Evolutionary conservation across 2,797 vertebrate genomes (phyloP).

Genomic region (Gouania willdenowi): DNA sequence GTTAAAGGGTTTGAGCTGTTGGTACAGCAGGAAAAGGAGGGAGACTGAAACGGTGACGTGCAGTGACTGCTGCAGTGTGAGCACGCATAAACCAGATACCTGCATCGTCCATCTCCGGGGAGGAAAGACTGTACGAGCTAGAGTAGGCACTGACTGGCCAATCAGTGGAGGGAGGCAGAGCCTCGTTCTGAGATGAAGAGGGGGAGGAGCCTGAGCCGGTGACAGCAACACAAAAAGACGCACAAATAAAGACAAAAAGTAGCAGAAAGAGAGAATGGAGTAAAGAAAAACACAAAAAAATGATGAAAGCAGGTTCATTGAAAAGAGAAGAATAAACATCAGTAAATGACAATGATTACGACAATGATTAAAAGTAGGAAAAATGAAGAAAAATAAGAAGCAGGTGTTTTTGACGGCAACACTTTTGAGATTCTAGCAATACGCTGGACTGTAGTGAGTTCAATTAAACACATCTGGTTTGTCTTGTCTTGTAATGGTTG

Average conservation of each 20-base stretch:
- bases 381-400: slow-evolving; percentile 44
- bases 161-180: slow-evolving; percentile 87
- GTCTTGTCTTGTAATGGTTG: not conserved
- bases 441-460: not conserved
- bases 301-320: slow-evolving; percentile 37
- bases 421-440: no score
- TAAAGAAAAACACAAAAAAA: slow-evolving; percentile 45
- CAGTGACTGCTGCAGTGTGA: slow-evolving; percentile 27
- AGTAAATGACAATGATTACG: slow-evolving; percentile 31
- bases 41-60: slow-evolving; percentile 21
- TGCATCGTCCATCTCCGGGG: slow-evolving; percentile 81
- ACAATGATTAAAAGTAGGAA: slow-evolving; percentile 42
- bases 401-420: slow-evolving; percentile 16
- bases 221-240: slow-evolving; percentile 54
- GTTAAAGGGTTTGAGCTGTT: slow-evolving; percentile 13
- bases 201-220: slow-evolving; percentile 76
- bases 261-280: slow-evolving; percentile 60
- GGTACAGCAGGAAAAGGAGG: slow-evolving; percentile 16
- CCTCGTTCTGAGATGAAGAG: slow-evolving; percentile 86
- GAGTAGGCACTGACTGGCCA: slow-evolving; percentile 88
- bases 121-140: slow-evolving; percentile 86
- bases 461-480: not conserved
- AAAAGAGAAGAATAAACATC: slow-evolving; percentile 31
- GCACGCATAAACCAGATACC: slow-evolving; percentile 69
- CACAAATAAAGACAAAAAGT: slow-evolving; percentile 47